phyloP scores from a whole-genome alignment of 1,140 invertebrate genomes.

The Meteorus sp. region DNA sequence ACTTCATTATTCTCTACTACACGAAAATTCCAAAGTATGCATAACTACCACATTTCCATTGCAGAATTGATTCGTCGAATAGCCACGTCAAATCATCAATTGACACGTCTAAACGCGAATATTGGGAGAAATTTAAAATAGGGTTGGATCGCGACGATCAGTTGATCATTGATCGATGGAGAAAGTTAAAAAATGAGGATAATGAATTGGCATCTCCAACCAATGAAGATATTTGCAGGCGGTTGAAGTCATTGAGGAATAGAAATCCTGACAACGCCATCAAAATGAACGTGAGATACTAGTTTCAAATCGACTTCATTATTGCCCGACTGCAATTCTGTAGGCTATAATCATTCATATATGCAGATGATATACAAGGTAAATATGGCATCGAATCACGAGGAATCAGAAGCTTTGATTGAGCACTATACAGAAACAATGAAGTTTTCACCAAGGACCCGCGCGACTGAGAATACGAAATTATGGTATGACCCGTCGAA shows the following conservation, averaged over 20 bases:
- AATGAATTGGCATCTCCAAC: slow-evolving; percentile 38
- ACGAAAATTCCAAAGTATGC: not conserved
- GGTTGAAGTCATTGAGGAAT: slow-evolving; percentile 50
- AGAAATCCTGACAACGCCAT: slow-evolving; percentile 36
- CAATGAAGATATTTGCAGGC: slow-evolving; percentile 49
- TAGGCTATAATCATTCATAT: slow-evolving; percentile 2
- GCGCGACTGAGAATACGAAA: slow-evolving; percentile 39
- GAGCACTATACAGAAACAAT: slow-evolving; percentile 45
- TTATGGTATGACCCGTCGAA: slow-evolving; percentile 36
- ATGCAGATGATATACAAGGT: slow-evolving; percentile 46
- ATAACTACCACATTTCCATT: slow-evolving; percentile 12
- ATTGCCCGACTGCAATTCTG: too few species aligned
- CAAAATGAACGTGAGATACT: slow-evolving; percentile 32
- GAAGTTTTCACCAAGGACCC: slow-evolving; percentile 32
- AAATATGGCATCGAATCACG: slow-evolving; percentile 46
- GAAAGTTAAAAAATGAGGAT: slow-evolving; percentile 49
- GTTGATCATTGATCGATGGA: slow-evolving; percentile 49
- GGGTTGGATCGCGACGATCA: slow-evolving; percentile 51
- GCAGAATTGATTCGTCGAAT: slow-evolving; percentile 48
- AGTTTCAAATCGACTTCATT: not conserved
- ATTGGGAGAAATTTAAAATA: slow-evolving; percentile 47
- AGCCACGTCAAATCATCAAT: slow-evolving; percentile 54
- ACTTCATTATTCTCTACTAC: not conserved
- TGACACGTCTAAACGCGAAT: slow-evolving; percentile 46
- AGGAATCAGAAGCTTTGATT: slow-evolving; percentile 52